Conservation (phyloP, 2,888 invertebrate genomes). For the Plagiodera versicolora region DNA sequence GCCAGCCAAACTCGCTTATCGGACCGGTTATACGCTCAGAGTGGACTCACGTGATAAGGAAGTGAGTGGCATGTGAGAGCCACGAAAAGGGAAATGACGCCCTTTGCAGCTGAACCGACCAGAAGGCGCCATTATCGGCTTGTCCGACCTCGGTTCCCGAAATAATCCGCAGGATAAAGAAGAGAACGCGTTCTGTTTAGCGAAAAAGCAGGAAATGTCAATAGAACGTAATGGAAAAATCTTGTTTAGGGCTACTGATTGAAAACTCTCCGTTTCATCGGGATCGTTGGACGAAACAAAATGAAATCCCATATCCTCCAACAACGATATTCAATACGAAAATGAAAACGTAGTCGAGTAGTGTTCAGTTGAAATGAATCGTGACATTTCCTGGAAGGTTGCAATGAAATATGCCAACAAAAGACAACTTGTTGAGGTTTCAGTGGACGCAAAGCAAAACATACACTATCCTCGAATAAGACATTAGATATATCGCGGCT, state of each 20-base stretch:
- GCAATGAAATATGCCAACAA: too few relatives aligned
- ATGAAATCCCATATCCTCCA: neutral
- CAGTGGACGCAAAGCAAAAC: neutral
- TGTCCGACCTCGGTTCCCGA: neutral
- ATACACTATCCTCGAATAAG: neutral
- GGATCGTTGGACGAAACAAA: neutral
- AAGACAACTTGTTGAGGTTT: neutral
- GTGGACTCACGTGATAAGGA: slow-evolving; percentile 40
- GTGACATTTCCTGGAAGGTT: too few relatives aligned
- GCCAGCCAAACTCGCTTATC: slow-evolving; percentile 33
- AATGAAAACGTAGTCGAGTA: too few relatives aligned
- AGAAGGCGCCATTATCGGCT: slow-evolving; percentile 19
- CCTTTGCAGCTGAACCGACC: slow-evolving; percentile 26
- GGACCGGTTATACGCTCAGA: slow-evolving; percentile 29
- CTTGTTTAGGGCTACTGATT: neutral
- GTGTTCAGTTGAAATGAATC: too few relatives aligned
- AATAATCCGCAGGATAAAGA: slow-evolving; percentile 1
- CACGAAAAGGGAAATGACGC: slow-evolving; percentile 44
- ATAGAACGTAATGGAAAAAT: neutral
- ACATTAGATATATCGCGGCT: neutral
- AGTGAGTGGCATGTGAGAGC: slow-evolving; percentile 41
- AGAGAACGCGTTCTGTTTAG: neutral
- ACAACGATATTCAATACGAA: neutral
- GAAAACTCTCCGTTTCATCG: neutral
- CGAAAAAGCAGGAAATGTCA: neutral